A percentile compares a stretch with the other conserved stretches of the same genome.
phyloP scores from a whole-genome alignment of 2,113 vertebrate species.

The Tragelaphus strepsiceros region DNA sequence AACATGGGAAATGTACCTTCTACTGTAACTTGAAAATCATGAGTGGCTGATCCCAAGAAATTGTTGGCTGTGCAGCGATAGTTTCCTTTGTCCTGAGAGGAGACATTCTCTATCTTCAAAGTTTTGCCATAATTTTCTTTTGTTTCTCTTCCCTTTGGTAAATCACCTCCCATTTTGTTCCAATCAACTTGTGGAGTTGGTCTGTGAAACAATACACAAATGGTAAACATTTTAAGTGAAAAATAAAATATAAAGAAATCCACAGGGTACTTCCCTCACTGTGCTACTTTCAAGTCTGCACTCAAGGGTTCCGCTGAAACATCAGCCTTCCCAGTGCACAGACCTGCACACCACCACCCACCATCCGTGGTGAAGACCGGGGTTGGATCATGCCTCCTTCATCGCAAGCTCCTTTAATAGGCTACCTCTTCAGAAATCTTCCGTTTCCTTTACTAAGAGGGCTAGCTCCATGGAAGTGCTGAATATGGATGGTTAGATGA shows the following conservation, averaged over 20 bases:
- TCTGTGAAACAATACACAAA: slow-evolving; percentile 69
- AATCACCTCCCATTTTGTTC: slow-evolving; percentile 80
- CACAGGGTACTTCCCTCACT: not conserved
- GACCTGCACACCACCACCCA: fast-evolving
- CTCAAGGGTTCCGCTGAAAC: not conserved
- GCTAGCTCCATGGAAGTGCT: not conserved
- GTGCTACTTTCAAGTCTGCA: fast-evolving
- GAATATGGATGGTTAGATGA: not conserved
- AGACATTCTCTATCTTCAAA: slow-evolving; percentile 84
- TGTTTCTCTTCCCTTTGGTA: slow-evolving; percentile 77
- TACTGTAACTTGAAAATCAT: slow-evolving; percentile 87
- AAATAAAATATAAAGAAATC: not conserved
- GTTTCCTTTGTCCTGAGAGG: slow-evolving; percentile 84
- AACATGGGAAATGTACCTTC: slow-evolving; percentile 83
- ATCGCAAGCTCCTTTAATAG: not conserved
- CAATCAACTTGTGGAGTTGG: slow-evolving; percentile 93
- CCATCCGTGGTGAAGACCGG: fast-evolving
- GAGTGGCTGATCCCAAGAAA: slow-evolving; percentile 78
- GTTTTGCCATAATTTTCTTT: slow-evolving; percentile 86
- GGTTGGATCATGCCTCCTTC: not conserved
- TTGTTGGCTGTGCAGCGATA: slow-evolving; percentile 93
- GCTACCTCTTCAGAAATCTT: not conserved
- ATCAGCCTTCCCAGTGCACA: not conserved
- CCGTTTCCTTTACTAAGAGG: not conserved
- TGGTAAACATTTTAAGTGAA: not conserved